Conservation (phyloP, 92 coral and sea anemone species). For the Siderastrea radians region DNA sequence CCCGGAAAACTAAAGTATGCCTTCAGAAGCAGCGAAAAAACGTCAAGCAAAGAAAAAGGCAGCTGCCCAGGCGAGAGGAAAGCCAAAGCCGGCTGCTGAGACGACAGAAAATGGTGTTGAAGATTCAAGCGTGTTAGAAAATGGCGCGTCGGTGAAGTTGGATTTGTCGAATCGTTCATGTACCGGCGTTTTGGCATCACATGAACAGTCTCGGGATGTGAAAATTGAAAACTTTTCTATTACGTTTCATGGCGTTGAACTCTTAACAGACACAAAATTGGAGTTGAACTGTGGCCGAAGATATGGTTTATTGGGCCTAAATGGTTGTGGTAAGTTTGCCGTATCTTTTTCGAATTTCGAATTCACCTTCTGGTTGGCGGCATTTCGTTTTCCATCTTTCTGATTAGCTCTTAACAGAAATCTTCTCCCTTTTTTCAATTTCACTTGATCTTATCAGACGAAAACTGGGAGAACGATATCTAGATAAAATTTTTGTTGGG, state of each 20-base stretch:
- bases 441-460: too few relatives aligned
- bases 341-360: background rate
- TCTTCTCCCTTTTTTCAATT: too few relatives aligned
- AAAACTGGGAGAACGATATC: too few relatives aligned
- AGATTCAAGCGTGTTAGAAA: conserved; percentile 48
- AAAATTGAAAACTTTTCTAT: conserved; percentile 96
- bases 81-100: conserved; percentile 82
- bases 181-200: conserved; percentile 99
- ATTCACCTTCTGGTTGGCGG: background rate
- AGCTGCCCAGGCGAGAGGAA: conserved; percentile 96
- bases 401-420: too few relatives aligned
- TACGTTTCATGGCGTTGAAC: conserved; percentile 99
- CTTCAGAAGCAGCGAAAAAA: conserved; percentile 99
- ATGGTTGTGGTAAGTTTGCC: conserved; percentile 93
- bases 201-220: conserved; percentile 91
- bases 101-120: conserved; percentile 67
- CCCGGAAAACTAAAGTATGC: conserved; percentile 63
- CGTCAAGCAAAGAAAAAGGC: conserved; percentile 99
- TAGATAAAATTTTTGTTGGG: too few relatives aligned
- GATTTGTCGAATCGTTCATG: conserved; percentile 89
- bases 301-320: conserved; percentile 95
- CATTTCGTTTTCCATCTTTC: background rate
- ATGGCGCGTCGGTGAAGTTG: conserved; percentile 74
- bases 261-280: conserved; percentile 88
- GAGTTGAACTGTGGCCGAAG: conserved; percentile 97